Evolutionary conservation across 1,140 invertebrate genomes (phyloP).

Genomic region (Tribolium madens): DNA sequence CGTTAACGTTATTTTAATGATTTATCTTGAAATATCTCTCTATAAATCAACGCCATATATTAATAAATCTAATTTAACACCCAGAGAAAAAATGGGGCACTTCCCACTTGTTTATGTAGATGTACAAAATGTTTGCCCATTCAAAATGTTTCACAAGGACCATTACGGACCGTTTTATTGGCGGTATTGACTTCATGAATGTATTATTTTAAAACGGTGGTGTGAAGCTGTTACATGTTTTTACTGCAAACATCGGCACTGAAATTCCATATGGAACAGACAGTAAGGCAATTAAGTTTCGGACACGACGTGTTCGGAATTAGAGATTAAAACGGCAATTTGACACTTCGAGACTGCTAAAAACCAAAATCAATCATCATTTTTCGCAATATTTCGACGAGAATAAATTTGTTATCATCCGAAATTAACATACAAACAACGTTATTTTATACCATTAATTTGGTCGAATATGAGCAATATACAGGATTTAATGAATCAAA

Average conservation of each 20-base stretch:
- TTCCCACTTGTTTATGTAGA: slow-evolving; percentile 9
- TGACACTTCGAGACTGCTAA: not conserved
- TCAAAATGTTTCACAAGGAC: slow-evolving; percentile 21
- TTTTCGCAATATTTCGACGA: not conserved
- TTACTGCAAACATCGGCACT: slow-evolving; percentile 19
- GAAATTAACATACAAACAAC: not conserved
- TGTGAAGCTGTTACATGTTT: slow-evolving; percentile 35
- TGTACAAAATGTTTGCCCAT: slow-evolving; percentile 11
- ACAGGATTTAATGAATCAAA: not conserved
- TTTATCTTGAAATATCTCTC: slow-evolving; percentile 5
- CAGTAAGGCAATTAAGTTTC: slow-evolving; percentile 13
- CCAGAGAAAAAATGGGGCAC: not conserved
- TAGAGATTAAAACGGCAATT: not conserved
- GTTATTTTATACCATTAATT: not conserved
- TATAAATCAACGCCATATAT: not conserved
- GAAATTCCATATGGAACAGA: slow-evolving; percentile 23
- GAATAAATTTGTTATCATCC: not conserved
- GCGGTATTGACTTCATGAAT: slow-evolving; percentile 29
- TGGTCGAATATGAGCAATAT: not conserved
- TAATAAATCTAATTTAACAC: slow-evolving; percentile 29
- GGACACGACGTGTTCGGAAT: slow-evolving; percentile 13
- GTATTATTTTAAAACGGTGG: slow-evolving; percentile 30
- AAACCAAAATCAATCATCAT: not conserved
- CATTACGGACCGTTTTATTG: slow-evolving; percentile 29
- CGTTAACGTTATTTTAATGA: slow-evolving; percentile 28